phyloP scores from a whole-genome alignment of 2,888 invertebrate genomes.

The Nasonia oneida region DNA sequence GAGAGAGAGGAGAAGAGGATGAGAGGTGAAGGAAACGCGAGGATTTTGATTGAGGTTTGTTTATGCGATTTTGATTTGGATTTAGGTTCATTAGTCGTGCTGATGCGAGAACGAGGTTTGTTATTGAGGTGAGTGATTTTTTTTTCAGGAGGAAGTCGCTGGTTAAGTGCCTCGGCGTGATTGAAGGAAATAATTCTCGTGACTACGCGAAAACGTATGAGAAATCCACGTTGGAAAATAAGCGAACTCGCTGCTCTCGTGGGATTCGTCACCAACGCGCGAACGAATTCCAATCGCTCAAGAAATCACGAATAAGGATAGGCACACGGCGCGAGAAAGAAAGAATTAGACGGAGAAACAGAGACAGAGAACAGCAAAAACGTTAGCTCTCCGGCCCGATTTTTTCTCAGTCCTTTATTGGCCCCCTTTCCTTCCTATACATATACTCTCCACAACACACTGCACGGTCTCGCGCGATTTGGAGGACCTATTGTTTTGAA shows the following conservation, averaged over 20 bases:
- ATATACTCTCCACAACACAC: not conserved
- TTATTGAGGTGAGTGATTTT: not conserved
- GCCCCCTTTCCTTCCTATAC: slow-evolving; percentile 39
- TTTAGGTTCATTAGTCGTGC: slow-evolving; percentile 26
- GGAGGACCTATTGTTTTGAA: slow-evolving; percentile 70
- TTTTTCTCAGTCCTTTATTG: slow-evolving; percentile 49
- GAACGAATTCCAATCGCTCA: too few species aligned
- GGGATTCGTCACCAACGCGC: too few species aligned
- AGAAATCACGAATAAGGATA: not conserved
- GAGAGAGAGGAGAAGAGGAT: not conserved
- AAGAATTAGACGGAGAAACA: slow-evolving; percentile 1
- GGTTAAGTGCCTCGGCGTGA: not conserved
- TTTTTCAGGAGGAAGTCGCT: not conserved
- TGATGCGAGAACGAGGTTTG: not conserved
- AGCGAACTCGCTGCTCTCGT: too few species aligned
- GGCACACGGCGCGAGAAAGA: not conserved
- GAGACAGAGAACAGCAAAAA: slow-evolving; percentile 25
- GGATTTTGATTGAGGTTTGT: slow-evolving; percentile 47
- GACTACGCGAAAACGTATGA: too few species aligned
- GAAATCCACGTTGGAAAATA: too few species aligned
- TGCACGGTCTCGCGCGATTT: not conserved
- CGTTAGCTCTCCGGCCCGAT: not conserved
- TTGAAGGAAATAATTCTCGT: too few species aligned
- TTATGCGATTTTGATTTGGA: slow-evolving; percentile 56
- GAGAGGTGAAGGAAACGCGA: slow-evolving; percentile 14